Evolutionary conservation across 2,888 invertebrate genomes (phyloP).

Genomic region (Drosophila ezoana): DNA sequence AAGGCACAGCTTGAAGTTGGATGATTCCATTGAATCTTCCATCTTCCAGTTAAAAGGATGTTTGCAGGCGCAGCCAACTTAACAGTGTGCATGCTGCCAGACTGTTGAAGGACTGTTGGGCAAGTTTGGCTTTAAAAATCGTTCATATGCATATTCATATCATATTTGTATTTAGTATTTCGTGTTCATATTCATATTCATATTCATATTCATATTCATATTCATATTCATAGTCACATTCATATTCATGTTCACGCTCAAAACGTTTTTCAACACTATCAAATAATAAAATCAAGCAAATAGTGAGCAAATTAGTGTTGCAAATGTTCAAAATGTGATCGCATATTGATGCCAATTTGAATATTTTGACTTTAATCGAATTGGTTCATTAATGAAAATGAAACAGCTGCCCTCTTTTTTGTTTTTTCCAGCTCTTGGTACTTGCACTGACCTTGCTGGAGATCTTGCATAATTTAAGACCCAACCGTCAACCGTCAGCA

Average conservation of each 20-base stretch:
- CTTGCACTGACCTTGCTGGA: neutral
- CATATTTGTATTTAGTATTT: neutral
- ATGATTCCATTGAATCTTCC: neutral
- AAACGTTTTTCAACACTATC: too few relatives aligned
- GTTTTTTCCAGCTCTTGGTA: neutral
- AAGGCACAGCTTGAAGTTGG: too few relatives aligned
- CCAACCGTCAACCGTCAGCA: neutral
- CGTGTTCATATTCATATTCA: neutral
- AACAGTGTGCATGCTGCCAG: neutral
- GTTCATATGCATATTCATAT: neutral
- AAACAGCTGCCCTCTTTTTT: neutral
- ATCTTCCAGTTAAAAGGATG: neutral
- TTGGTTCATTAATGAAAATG: too few relatives aligned
- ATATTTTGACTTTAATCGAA: too few relatives aligned
- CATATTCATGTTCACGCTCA: neutral
- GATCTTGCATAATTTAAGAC: neutral
- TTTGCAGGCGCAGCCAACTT: conserved; percentile 1
- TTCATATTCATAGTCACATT: neutral
- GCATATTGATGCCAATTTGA: too few relatives aligned
- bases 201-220: neutral
- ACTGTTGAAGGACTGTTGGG: neutral
- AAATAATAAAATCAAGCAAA: too few relatives aligned
- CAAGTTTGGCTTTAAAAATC: neutral
- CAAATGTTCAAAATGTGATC: too few relatives aligned
- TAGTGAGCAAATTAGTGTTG: too few relatives aligned